A percentile compares a stretch with the other conserved stretches of the same genome.
Evolutionary conservation across 2,888 invertebrate genomes (phyloP).

Genomic region (Epistrophe eligans): DNA sequence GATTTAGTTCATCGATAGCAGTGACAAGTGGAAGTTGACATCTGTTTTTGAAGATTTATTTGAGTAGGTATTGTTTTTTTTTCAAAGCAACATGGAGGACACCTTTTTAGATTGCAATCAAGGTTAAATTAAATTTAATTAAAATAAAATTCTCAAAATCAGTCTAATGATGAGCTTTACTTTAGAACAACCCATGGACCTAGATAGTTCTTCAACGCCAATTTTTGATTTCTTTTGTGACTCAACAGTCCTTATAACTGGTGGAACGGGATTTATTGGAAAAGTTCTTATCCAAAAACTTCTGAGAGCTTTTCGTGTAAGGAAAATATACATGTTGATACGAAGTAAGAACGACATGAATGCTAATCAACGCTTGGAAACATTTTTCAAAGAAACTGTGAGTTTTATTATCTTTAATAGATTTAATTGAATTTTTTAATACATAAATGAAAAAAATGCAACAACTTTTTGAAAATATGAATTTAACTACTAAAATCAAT

Average conservation of each 20-base stretch:
- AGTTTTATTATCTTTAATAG: slow-evolving; percentile 53
- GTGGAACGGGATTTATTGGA: slow-evolving; percentile 84
- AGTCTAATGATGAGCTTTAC: not conserved
- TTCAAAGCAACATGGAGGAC: slow-evolving; percentile 46
- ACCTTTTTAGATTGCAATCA: slow-evolving; percentile 8
- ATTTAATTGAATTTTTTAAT: not conserved
- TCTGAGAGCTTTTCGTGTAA: slow-evolving; percentile 81
- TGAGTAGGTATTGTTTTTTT: not conserved
- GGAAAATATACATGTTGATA: slow-evolving; percentile 83
- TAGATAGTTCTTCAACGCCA: slow-evolving; percentile 37
- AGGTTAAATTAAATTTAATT: not conserved
- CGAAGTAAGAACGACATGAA: slow-evolving; percentile 82
- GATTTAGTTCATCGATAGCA: slow-evolving; percentile 51
- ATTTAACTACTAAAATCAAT: too few relatives aligned
- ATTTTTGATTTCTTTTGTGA: slow-evolving; percentile 79
- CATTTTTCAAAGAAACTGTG: slow-evolving; percentile 83
- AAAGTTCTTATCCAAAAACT: slow-evolving; percentile 83
- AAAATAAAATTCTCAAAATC: not conserved
- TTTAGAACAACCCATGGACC: slow-evolving; percentile 22
- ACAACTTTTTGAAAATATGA: too few relatives aligned
- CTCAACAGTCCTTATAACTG: slow-evolving; percentile 83
- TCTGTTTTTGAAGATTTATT: not conserved
- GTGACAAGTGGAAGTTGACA: slow-evolving; percentile 19
- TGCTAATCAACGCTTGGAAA: slow-evolving; percentile 81
- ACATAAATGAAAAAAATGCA: too few relatives aligned